Conservation (phyloP, 2,888 invertebrate species). For the Liopterus haemorrhoidalis region DNA sequence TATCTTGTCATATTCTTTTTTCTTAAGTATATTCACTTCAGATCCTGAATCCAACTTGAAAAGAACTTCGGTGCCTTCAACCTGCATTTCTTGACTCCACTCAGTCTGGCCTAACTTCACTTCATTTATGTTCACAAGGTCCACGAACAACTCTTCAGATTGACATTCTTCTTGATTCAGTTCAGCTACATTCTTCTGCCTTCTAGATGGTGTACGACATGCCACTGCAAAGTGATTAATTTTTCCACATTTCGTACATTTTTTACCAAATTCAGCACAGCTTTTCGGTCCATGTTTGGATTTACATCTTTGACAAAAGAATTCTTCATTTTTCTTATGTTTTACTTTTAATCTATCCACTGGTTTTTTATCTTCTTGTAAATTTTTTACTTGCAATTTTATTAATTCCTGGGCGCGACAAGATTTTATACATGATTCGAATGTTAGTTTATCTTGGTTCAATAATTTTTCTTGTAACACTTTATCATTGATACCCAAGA, state of each 20-base stretch:
- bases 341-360: slow-evolving; percentile 1
- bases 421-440: slow-evolving; percentile 2
- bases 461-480: slow-evolving; percentile 27
- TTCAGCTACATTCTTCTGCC: no score
- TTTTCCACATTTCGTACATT: slow-evolving; percentile 28
- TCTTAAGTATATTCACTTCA: neutral
- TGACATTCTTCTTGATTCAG: no score
- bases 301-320: slow-evolving; percentile 26
- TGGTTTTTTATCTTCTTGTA: slow-evolving; percentile 4
- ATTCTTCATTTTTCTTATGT: slow-evolving; percentile 17
- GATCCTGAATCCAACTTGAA: neutral
- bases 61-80: no score
- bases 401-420: slow-evolving; percentile 2
- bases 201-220: slow-evolving; percentile 17
- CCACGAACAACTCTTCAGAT: no score
- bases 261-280: slow-evolving; percentile 31
- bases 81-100: neutral
- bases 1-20: neutral
- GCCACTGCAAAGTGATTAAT: slow-evolving; percentile 29
- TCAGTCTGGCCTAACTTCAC: neutral
- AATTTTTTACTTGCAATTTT: slow-evolving; percentile 8
- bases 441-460: slow-evolving; percentile 1
- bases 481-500: slow-evolving; percentile 27
- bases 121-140: neutral
- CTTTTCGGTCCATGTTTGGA: slow-evolving; percentile 25